phyloP scores from a whole-genome alignment of 2,113 vertebrate species.

The Poeciliopsis turrubarensis region DNA sequence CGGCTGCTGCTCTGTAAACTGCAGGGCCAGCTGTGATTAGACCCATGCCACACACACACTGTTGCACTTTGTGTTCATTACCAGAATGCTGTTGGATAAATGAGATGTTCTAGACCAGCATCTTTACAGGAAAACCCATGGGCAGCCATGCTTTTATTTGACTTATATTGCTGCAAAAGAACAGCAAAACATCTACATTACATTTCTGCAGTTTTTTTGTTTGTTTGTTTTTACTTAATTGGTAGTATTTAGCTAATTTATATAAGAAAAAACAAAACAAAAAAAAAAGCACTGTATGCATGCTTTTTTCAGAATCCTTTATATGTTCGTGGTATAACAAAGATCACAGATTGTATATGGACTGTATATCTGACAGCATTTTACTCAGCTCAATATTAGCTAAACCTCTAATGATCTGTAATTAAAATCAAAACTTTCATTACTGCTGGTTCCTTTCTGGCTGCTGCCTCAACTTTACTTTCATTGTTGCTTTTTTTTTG shows the following conservation, averaged over 20 bases:
- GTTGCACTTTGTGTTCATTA: slow-evolving; percentile 6
- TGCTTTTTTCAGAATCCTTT: not conserved
- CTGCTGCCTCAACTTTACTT: slow-evolving; percentile 7
- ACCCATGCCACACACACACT: not conserved
- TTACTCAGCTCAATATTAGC: not conserved
- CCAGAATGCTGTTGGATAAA: not conserved
- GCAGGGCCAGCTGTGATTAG: slow-evolving; percentile 3
- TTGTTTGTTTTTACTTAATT: not conserved
- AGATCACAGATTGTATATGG: not conserved
- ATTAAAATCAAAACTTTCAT: not conserved
- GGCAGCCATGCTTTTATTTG: not conserved
- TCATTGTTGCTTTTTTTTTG: slow-evolving; percentile 3
- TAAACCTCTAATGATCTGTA: not conserved
- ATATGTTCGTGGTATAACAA: not conserved
- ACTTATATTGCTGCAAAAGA: not conserved
- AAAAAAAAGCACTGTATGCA: not conserved
- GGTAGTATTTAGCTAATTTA: too few species aligned
- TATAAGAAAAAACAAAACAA: too few species aligned
- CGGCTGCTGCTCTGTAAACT: not conserved
- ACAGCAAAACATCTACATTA: not conserved
- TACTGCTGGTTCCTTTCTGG: not conserved
- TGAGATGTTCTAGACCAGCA: not conserved
- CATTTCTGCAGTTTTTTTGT: not conserved
- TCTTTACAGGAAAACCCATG: not conserved
- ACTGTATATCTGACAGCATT: not conserved